Conservation (phyloP, 2,797 vertebrate genomes). For the Siniperca obscura region DNA sequence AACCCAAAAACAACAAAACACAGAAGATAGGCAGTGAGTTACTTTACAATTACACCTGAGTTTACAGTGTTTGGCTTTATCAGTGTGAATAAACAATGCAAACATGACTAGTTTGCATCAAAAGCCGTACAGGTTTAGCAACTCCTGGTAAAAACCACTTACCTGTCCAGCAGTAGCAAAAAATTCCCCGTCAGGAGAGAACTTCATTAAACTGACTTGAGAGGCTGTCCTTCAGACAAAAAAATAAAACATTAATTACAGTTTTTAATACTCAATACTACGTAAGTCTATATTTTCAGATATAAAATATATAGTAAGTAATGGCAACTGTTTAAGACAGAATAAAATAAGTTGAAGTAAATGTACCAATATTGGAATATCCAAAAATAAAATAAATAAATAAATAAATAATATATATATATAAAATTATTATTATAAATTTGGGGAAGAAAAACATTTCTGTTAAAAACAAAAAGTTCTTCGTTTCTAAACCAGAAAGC, state of each 20-base stretch:
- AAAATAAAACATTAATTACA: not conserved
- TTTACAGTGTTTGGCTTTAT: not conserved
- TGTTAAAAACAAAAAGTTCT: not conserved
- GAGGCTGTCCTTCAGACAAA: constrained; percentile 90
- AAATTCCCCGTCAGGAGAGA: constrained; percentile 97
- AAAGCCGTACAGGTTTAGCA: not conserved
- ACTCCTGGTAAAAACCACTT: constrained; percentile 38
- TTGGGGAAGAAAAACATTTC: not conserved
- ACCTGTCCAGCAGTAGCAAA: constrained; percentile 98
- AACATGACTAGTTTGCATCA: not conserved
- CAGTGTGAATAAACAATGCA: not conserved
- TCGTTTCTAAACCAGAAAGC: not conserved
- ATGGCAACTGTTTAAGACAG: not conserved
- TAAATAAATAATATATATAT: not conserved
- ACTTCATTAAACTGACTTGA: constrained; percentile 93
- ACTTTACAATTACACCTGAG: not conserved
- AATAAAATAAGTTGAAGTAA: not conserved
- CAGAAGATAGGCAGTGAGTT: not conserved
- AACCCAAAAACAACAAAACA: not conserved
- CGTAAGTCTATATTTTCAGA: not conserved
- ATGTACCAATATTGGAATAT: not conserved
- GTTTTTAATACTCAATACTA: not conserved
- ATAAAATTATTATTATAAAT: too few relatives aligned
- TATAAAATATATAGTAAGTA: not conserved
- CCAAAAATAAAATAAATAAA: not conserved